Conservation (phyloP, 2,113 vertebrate genomes). For the Mirounga angustirostris region DNA sequence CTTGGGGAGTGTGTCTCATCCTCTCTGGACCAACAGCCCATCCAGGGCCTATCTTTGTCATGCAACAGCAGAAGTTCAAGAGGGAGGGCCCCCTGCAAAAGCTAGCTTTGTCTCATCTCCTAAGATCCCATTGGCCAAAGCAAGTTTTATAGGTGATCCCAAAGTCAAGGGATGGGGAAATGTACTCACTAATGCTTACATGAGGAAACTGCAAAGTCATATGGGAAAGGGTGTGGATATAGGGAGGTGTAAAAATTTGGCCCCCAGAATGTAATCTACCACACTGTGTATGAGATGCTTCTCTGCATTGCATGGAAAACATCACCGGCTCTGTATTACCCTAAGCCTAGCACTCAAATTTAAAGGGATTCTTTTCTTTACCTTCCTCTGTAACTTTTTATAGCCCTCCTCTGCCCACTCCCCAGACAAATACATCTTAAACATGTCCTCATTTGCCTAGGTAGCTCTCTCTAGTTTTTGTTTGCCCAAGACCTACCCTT, state of each 20-base stretch:
- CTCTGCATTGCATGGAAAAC: not conserved
- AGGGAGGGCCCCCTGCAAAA: not conserved
- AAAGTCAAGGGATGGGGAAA: not conserved
- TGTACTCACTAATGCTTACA: accelerated
- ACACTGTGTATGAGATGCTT: not conserved
- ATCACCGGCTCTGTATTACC: not conserved
- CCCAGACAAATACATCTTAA: not conserved
- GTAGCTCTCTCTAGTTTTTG: not conserved
- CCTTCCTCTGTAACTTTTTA: not conserved
- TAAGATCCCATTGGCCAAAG: not conserved
- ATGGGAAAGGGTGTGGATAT: not conserved
- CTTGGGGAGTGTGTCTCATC: not conserved
- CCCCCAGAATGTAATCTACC: not conserved
- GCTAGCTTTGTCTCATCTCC: not conserved
- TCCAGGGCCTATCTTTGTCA: not conserved
- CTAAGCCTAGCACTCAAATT: not conserved
- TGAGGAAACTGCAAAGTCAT: not conserved
- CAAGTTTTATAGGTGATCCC: not conserved
- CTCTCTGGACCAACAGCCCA: not conserved
- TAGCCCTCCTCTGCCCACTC: not conserved
- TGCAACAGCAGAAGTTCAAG: not conserved
- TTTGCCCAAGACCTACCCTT: not conserved
- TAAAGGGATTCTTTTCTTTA: not conserved
- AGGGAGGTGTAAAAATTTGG: not conserved
- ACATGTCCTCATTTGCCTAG: not conserved